Evolutionary conservation across 1,140 invertebrate genomes (phyloP).

Genomic region (Euglossa dilemma): DNA sequence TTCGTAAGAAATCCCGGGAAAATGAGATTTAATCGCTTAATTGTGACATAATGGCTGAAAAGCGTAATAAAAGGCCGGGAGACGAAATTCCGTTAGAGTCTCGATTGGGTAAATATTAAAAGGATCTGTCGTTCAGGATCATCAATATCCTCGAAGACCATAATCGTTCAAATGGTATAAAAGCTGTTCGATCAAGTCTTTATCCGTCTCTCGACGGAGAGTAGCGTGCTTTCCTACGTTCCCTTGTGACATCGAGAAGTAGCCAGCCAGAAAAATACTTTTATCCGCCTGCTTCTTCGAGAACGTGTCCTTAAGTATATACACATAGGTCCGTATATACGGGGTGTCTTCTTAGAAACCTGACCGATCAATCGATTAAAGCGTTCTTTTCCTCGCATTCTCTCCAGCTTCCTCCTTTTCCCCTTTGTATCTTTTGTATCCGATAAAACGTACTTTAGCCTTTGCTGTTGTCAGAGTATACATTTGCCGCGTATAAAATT

Average conservation of each 20-base stretch:
- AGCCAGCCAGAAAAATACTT: slow-evolving; percentile 39
- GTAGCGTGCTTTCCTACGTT: slow-evolving; percentile 28
- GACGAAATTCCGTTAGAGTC: background rate
- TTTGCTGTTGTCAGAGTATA: no score
- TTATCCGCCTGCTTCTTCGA: slow-evolving; percentile 23
- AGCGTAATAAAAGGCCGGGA: background rate
- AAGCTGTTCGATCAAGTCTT: slow-evolving; percentile 47
- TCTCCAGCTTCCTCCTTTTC: no score
- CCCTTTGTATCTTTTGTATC: no score
- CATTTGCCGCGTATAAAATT: background rate
- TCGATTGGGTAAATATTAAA: slow-evolving; percentile 27
- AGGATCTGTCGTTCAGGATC: slow-evolving; percentile 15
- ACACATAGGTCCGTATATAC: background rate
- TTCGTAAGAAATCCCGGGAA: no score
- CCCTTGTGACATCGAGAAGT: slow-evolving; percentile 42
- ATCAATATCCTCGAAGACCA: slow-evolving; percentile 27
- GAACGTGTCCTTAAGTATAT: slow-evolving; percentile 21
- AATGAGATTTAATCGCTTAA: no score
- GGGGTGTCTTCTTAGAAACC: background rate
- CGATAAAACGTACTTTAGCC: no score
- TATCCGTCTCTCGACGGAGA: slow-evolving; percentile 13
- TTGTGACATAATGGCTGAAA: no score
- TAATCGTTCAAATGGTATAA: slow-evolving; percentile 47
- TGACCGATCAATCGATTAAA: background rate
- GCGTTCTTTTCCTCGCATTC: no score